These are phyloP conservation scores for Thera britannica DNA, from an alignment of 2,888 invertebrate genomes.

Conservation along the genomic window DNA sequence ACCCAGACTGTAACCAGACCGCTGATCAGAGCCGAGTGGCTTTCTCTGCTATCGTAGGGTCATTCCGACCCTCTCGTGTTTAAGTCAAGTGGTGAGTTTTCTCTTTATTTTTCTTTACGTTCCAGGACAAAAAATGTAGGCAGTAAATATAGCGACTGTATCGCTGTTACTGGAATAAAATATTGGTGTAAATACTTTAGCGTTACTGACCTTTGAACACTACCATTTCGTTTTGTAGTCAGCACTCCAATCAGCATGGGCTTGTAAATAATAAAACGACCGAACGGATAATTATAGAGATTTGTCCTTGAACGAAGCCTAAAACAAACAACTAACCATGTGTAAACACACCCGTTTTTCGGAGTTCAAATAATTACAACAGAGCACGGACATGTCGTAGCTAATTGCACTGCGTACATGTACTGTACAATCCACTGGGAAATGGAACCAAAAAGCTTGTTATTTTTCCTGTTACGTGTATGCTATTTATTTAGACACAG, in stretches of 20 bases:
- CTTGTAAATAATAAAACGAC: neutral
- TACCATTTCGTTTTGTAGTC: neutral
- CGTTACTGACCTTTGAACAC: neutral
- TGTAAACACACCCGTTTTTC: slow-evolving; percentile 29
- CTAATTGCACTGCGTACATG: slow-evolving; percentile 33
- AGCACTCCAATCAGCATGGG: neutral
- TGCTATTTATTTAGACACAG: slow-evolving; percentile 43
- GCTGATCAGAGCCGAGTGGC: neutral
- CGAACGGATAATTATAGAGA: neutral
- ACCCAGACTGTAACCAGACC: neutral
- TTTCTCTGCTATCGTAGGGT: neutral
- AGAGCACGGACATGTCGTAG: slow-evolving; percentile 33
- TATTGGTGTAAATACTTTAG: neutral
- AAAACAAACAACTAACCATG: slow-evolving; percentile 8
- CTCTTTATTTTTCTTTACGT: no score
- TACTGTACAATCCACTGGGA: slow-evolving; percentile 32
- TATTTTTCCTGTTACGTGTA: slow-evolving; percentile 41
- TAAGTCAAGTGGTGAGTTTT: neutral
- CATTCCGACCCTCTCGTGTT: neutral
- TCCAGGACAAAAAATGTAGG: neutral
- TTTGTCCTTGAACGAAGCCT: slow-evolving; percentile 3
- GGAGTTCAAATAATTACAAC: slow-evolving; percentile 41
- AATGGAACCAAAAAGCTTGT: slow-evolving; percentile 37
- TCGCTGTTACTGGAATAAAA: neutral
- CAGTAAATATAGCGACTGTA: neutral